A percentile compares a stretch with the other conserved stretches of the same genome.
Evolutionary conservation across 2,797 vertebrate species (phyloP).

Genomic region (Buphagus erythrorhynchus): DNA sequence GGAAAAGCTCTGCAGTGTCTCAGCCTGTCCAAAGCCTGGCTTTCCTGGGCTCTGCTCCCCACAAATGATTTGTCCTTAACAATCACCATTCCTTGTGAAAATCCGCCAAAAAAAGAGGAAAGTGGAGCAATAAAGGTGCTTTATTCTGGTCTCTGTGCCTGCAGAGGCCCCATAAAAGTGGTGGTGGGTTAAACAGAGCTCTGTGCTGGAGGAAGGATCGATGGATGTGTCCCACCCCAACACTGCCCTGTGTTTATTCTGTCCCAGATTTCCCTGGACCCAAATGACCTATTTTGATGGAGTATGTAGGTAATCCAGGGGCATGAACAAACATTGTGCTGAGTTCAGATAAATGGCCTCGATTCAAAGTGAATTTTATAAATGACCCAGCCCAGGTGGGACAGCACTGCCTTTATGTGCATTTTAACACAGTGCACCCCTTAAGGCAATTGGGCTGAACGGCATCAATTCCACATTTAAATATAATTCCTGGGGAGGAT

Average conservation of each 20-base stretch:
- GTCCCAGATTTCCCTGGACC: neutral
- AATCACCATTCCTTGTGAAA: neutral
- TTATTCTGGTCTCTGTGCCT: neutral
- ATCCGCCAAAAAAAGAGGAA: neutral
- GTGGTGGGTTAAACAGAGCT: neutral
- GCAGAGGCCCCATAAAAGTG: fast-evolving
- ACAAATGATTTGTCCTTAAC: neutral
- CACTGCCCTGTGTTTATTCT: neutral
- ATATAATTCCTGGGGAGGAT: conserved; percentile 56
- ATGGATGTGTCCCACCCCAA: neutral
- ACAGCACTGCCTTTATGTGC: neutral
- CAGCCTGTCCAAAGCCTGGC: fast-evolving
- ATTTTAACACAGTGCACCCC: conserved; percentile 22
- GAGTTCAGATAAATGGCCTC: conserved; percentile 26
- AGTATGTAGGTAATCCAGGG: conserved; percentile 16
- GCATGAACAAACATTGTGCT: neutral
- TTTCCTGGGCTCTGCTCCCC: neutral
- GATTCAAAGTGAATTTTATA: conserved; percentile 35
- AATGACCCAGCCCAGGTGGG: conserved; percentile 37
- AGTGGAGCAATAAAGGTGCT: neutral
- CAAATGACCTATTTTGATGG: neutral
- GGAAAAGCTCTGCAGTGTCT: neutral
- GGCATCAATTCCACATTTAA: conserved; percentile 43
- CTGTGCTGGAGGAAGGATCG: fast-evolving
- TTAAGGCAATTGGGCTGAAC: neutral